Evolutionary conservation across 2,113 vertebrate species (phyloP).

Genomic region (Pelvicachromis taeniatus): DNA sequence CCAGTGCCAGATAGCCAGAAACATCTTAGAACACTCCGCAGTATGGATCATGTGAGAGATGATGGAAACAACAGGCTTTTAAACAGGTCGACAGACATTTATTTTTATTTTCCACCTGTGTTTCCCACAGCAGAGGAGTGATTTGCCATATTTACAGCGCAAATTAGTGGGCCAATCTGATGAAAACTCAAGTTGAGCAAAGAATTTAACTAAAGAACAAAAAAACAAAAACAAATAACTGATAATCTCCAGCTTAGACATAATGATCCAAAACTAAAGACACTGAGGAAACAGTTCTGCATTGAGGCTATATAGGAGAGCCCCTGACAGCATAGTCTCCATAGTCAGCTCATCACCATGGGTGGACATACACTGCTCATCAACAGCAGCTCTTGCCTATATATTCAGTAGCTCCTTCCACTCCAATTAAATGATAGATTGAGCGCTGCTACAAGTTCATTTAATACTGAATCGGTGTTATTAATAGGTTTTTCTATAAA

Average conservation of each 20-base stretch:
- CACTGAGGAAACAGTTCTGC: background rate
- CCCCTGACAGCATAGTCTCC: background rate
- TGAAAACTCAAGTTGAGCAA: background rate
- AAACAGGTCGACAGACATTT: accelerated
- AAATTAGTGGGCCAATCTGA: background rate
- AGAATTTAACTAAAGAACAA: background rate
- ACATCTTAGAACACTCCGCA: background rate
- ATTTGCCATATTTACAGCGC: background rate
- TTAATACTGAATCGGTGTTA: background rate
- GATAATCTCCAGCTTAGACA: background rate
- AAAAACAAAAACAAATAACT: background rate
- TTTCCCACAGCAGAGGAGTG: background rate
- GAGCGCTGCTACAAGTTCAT: background rate
- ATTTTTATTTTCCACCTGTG: background rate
- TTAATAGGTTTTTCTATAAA: background rate
- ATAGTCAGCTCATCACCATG: background rate
- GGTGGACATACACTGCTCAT: background rate
- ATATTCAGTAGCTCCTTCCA: background rate
- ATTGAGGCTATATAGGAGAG: background rate
- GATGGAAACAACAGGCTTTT: background rate
- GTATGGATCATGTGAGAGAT: background rate
- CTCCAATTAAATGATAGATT: background rate
- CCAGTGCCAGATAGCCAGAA: background rate
- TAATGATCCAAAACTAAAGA: background rate
- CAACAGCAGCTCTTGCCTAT: background rate